Base-by-base conservation (phyloP, 2,888 invertebrate species). In the Drosophila borborema region DNA sequence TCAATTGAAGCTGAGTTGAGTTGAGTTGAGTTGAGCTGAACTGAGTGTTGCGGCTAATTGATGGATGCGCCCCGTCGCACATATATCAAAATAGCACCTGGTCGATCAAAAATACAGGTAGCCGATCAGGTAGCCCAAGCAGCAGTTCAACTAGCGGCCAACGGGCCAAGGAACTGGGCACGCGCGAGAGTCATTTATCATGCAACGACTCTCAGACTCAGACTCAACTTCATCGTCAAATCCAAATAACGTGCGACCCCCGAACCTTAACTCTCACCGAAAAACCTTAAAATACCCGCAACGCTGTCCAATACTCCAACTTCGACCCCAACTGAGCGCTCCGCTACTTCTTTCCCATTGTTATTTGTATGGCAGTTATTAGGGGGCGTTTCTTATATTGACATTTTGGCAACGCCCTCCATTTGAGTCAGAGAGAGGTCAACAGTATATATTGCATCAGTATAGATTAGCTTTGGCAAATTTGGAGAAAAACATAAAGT, bases 31-130 rank as follows among this genome's bases (percentile, higher is more conserved):
- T 0, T 38, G 53, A 53, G 46, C 40, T 56, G 23, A 53, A 46
- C 55, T 51, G 62, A 72, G 53, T 88, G 82, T 69, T 54, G 60
- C 62, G 48, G 68, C 62, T 83, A 90, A 90, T 89, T 89, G 89
- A 90, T 86, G 87, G 85, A 67, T 67, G 67, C 54, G 49, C 20
- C 48, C 3, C 45, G 41, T 85, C 41, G 64, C 48, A 70, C 81
- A 78, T 86, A 75, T 75, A 83, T 85, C 87, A 85, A 75, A 90
- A 72, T 89, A 86, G 89, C 85, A 85, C 87, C 90, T 89, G 86
- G 74, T 74, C 68, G 81, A 90, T 77, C 88, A 87, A 56, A 46
- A 90, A 89, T 60, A 83, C 89, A 85, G 90, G 85, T 85, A 85
- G 85, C 86, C 69, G 59, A 31, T n/a, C 66, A 60, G 60, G 46